phyloP scores from a whole-genome alignment of 2,113 vertebrate species.

The Haplotaxodon microlepis region DNA sequence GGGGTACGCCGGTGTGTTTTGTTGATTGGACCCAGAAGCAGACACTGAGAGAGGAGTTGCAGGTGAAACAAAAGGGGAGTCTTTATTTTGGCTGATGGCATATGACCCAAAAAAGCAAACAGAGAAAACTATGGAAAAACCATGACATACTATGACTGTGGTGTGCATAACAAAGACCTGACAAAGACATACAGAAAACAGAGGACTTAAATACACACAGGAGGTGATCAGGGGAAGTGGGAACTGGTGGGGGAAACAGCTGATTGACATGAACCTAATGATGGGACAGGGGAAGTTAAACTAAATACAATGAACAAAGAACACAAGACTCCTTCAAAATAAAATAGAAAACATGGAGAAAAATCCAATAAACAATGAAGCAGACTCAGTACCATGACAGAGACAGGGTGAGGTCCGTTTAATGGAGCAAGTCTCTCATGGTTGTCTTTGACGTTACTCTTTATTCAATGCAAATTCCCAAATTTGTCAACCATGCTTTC shows the following conservation, averaged over 20 bases:
- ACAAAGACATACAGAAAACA: background rate
- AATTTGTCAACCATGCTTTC: background rate
- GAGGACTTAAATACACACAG: background rate
- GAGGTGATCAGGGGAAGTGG: background rate
- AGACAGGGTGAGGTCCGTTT: background rate
- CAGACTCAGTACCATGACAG: background rate
- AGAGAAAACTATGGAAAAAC: accelerated
- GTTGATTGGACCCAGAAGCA: background rate
- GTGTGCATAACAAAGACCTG: background rate
- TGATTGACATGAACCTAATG: background rate
- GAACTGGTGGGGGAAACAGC: background rate
- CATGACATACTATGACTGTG: background rate
- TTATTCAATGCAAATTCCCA: background rate
- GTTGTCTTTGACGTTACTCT: background rate
- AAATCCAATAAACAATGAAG: background rate
- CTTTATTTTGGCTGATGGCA: background rate
- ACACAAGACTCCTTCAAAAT: background rate
- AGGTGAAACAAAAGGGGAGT: background rate
- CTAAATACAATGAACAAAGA: background rate
- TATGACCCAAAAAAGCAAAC: background rate
- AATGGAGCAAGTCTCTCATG: background rate
- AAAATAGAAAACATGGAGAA: background rate
- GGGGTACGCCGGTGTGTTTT: background rate
- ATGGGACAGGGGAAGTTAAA: background rate
- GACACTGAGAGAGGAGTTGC: background rate